phyloP scores from a whole-genome alignment of 2,888 invertebrate species.

The Acleris sparsana region DNA sequence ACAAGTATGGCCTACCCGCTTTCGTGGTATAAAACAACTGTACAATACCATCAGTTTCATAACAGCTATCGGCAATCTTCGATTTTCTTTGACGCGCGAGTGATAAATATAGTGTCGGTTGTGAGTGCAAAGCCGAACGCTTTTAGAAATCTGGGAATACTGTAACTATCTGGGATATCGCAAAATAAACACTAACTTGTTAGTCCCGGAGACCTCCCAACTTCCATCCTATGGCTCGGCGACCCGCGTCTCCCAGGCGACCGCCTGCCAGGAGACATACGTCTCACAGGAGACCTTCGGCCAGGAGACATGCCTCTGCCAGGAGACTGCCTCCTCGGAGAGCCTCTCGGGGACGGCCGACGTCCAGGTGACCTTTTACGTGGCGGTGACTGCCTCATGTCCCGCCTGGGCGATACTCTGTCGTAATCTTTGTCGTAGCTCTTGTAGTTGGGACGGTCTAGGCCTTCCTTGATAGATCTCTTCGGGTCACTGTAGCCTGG shows the following conservation, averaged over 20 bases:
- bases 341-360: constrained; percentile 36
- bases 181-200: constrained; percentile 23
- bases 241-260: constrained; percentile 37
- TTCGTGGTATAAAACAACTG: too few relatives aligned
- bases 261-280: constrained; percentile 25
- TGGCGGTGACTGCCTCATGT: constrained; percentile 42
- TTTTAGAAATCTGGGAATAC: too few relatives aligned
- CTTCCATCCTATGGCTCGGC: constrained; percentile 4
- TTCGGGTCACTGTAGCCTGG: constrained; percentile 5
- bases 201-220: constrained; percentile 35
- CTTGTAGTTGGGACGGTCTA: background rate
- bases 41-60: too few relatives aligned
- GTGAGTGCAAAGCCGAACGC: too few relatives aligned
- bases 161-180: too few relatives aligned
- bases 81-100: too few relatives aligned
- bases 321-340: constrained; percentile 35
- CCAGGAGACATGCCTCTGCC: constrained; percentile 42
- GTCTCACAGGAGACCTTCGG: constrained; percentile 4
- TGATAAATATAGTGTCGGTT: too few relatives aligned
- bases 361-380: constrained; percentile 42
- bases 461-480: background rate
- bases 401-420: constrained; percentile 6
- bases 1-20: too few relatives aligned
- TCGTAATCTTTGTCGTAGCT: constrained; percentile 15
- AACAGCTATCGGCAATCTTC: too few relatives aligned